Evolutionary conservation across 2,797 vertebrate species (phyloP).

Genomic region (Neosilurus hyrtlii): DNA sequence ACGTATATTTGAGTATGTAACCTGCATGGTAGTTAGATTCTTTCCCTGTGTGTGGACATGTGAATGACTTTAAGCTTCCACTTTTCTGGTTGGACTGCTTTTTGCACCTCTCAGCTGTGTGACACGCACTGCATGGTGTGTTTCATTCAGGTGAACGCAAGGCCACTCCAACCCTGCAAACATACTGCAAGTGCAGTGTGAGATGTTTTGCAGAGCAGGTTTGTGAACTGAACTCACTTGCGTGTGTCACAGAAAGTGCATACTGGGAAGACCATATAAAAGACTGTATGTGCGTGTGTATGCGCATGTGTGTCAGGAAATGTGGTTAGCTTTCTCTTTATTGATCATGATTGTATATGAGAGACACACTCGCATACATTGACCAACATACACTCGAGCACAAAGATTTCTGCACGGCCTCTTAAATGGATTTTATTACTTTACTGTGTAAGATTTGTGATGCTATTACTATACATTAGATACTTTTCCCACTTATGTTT

Average conservation of each 20-base stretch:
- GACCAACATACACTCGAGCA: conserved; percentile 13
- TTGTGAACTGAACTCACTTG: conserved; percentile 6
- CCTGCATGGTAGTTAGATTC: conserved; percentile 45
- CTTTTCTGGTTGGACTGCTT: conserved; percentile 37
- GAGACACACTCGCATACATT: conserved; percentile 21
- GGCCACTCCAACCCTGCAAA: conserved; percentile 34
- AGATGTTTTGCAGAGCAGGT: conserved; percentile 39
- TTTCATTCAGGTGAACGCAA: conserved; percentile 40
- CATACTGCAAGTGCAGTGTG: conserved; percentile 13
- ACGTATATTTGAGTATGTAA: conserved; percentile 33
- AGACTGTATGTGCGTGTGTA: conserved; percentile 34
- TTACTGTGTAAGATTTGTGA: conserved; percentile 22
- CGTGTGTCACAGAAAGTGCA: conserved; percentile 20
- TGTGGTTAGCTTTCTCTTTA: conserved; percentile 56
- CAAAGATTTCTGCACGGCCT: conserved; percentile 2
- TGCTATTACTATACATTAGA: neutral
- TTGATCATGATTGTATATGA: conserved; percentile 51
- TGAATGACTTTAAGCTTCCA: conserved; percentile 49
- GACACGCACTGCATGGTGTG: conserved; percentile 31
- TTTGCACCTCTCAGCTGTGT: conserved; percentile 29
- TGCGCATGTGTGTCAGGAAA: conserved; percentile 30
- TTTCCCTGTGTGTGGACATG: conserved; percentile 26
- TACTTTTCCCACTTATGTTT: neutral
- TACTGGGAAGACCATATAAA: conserved; percentile 13
- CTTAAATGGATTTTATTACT: neutral